phyloP scores from a whole-genome alignment of 2,888 invertebrate species.

The Hoplodrina blanda region DNA sequence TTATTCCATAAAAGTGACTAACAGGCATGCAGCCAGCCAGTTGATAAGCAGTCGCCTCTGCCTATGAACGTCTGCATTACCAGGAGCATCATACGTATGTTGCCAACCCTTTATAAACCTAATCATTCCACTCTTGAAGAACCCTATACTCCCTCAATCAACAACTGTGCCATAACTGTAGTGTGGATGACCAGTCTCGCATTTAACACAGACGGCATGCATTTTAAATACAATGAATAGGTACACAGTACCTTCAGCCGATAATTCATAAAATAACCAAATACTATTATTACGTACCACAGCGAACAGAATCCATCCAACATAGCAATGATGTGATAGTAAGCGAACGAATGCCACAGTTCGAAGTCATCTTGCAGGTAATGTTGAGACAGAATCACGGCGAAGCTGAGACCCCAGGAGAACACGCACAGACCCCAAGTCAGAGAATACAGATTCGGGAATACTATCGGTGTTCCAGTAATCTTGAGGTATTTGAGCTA shows the following conservation, averaged over 20 bases:
- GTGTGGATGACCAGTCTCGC: background rate
- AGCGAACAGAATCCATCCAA: conserved; percentile 93
- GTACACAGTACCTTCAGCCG: background rate
- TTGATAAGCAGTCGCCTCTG: too few species aligned
- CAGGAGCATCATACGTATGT: too few species aligned
- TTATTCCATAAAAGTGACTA: too few species aligned
- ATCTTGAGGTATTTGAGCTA: conserved; percentile 91
- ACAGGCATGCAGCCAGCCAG: too few species aligned
- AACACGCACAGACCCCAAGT: conserved; percentile 92
- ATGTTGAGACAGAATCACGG: conserved; percentile 92
- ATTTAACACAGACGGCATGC: background rate
- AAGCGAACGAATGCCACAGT: conserved; percentile 93
- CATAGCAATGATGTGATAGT: conserved; percentile 94
- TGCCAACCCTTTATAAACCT: too few species aligned
- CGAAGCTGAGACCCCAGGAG: conserved; percentile 92
- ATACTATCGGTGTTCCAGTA: conserved; percentile 92
- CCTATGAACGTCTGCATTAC: too few species aligned
- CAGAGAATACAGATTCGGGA: conserved; percentile 91
- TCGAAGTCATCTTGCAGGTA: conserved; percentile 93
- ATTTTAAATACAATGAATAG: background rate
- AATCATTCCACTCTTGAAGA: too few species aligned
- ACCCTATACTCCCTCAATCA: too few species aligned
- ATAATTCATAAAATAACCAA: too few species aligned
- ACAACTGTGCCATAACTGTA: too few species aligned
- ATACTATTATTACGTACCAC: conserved; percentile 86